Percentiles rank a stretch among this genome's conserved stretches.
Evolutionary conservation across 1,140 invertebrate genomes (phyloP).

Genomic region (Drosophila ironensis): DNA sequence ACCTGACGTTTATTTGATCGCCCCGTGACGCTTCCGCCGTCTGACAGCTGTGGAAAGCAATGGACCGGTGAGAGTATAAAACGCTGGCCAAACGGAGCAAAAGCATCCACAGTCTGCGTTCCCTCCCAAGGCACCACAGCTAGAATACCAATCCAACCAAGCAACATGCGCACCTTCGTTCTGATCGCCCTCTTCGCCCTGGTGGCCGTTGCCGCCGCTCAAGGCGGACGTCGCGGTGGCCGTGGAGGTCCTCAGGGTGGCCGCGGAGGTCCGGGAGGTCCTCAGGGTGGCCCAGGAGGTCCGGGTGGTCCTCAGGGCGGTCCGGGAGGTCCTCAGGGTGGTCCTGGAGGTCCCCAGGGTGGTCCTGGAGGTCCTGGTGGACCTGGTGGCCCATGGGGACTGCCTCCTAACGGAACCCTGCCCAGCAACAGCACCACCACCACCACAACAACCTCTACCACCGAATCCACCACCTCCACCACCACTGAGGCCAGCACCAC

Average conservation of each 20-base stretch:
- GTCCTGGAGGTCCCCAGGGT: not conserved
- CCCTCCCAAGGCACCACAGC: slow-evolving; percentile 13
- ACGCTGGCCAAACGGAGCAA: not conserved
- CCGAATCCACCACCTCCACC: not conserved
- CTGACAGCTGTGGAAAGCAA: not conserved
- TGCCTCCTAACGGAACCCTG: slow-evolving; percentile 26
- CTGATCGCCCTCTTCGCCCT: slow-evolving; percentile 23
- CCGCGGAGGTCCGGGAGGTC: slow-evolving; percentile 7
- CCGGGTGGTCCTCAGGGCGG: slow-evolving; percentile 3
- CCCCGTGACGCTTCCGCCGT: not conserved
- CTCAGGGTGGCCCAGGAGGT: slow-evolving; percentile 1
- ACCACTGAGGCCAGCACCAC: slow-evolving; percentile 24
- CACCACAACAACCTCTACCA: slow-evolving; percentile 5
- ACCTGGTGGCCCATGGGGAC: slow-evolving; percentile 17
- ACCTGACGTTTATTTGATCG: slow-evolving; percentile 19
- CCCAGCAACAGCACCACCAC: slow-evolving; percentile 15
- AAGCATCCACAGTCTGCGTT: too few relatives aligned
- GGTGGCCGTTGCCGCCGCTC: slow-evolving; percentile 29
- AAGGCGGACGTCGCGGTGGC: slow-evolving; percentile 6
- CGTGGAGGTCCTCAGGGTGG: not conserved
- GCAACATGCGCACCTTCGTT: slow-evolving; percentile 20
- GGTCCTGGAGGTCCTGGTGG: slow-evolving; percentile 2
- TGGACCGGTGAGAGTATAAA: slow-evolving; percentile 25
- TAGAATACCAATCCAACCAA: not conserved
- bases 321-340: slow-evolving; percentile 1